These are phyloP conservation scores for Saguinus imperator DNA, from an alignment of 2,113 vertebrate species.

Conservation along the genomic window DNA sequence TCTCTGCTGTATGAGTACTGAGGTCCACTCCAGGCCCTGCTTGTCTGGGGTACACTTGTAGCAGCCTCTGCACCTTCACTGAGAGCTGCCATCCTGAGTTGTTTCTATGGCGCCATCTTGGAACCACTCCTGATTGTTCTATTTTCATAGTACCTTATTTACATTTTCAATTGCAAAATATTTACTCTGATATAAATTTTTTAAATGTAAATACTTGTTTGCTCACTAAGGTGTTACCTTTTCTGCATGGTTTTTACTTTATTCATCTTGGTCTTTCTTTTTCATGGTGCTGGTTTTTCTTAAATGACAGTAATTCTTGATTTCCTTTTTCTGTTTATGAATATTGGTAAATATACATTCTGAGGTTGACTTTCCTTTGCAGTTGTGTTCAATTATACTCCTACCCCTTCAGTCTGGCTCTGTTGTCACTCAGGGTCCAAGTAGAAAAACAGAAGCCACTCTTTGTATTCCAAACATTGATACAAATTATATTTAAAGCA, in stretches of 20 bases:
- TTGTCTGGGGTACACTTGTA: too few species aligned
- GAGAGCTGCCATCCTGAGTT: too few species aligned
- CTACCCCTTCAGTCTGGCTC: background rate
- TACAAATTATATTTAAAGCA: background rate
- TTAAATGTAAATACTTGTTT: background rate
- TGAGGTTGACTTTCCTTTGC: background rate
- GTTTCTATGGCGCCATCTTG: too few species aligned
- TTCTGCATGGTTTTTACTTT: background rate
- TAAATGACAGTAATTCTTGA: background rate
- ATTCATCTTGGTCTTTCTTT: background rate
- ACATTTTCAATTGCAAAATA: background rate
- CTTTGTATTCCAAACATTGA: background rate
- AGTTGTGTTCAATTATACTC: background rate
- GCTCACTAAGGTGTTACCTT: background rate
- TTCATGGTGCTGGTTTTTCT: background rate
- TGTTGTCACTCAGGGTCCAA: background rate
- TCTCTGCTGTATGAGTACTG: too few species aligned
- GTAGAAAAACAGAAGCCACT: constrained; percentile 3
- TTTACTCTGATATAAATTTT: background rate
- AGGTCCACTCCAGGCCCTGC: too few species aligned
- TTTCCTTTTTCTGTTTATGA: background rate
- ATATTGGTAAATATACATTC: background rate
- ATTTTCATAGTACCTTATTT: background rate
- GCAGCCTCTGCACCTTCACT: too few species aligned
- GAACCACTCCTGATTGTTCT: background rate